Evolutionary conservation across 2,113 vertebrate species (phyloP), one percentile per base, ranked within the genome.

Genomic region (Indri indri): DNA sequence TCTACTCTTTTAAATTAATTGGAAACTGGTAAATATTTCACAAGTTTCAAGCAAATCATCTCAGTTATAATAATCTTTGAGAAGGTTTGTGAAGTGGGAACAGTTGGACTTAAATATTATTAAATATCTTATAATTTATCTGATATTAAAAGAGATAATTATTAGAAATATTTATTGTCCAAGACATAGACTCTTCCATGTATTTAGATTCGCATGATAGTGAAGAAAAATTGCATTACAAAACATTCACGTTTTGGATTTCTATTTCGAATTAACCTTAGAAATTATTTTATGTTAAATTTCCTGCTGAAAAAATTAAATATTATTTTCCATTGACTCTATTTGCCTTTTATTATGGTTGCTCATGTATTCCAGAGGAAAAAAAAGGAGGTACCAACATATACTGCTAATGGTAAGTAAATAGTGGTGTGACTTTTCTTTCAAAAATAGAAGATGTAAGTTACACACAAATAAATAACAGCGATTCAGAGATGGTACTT

Each of bases 321-420:
- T 61, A 42, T 37, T 50, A 2, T 74, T 89, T 96, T 47, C 8
- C 11, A 95, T 2, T 52, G 45, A 90, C 4, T 79, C 50, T 20
- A 18, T 88, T 88, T 90, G 14, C 1, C 34, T 85, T 88, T 54
- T 8, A 27, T 73, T 84, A 40, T 79, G 14, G 1, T 54, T 80
- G 32, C 20, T 86, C 22, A 61, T 40, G 4, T 73, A 77, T 25
- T 22, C 8, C 40, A 45, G 54, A 93, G 18, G n/a, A 77, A 42
- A 68, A 68, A 12, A 61, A 59, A 17, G 4, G 4, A 71, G 32
- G 77, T 71, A 81, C 6, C 70, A 80, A 42, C 12, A 80, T 70
- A n/a, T 42, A 63, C 6, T 83, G 34, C 25, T 79, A 74, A 71
- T 42, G 91, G 77, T 96, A 66, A 93, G 86, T 91, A 76, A 92